Conservation (phyloP, 2,888 invertebrate species). For the Spisula solida region DNA sequence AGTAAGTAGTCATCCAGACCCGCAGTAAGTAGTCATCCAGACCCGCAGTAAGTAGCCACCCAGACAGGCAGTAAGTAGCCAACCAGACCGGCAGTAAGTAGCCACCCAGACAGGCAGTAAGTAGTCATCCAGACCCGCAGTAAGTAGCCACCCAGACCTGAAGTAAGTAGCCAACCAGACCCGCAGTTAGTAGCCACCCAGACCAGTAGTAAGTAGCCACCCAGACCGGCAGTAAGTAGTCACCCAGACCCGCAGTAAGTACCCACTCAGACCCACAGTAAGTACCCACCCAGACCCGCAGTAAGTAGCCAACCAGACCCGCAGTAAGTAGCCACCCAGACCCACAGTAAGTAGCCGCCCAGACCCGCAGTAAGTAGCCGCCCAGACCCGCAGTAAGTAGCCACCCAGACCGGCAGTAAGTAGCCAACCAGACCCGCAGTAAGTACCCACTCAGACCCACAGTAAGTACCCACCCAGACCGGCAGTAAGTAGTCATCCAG, state of each 20-base stretch:
- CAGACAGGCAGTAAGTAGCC: slow-evolving; percentile 92
- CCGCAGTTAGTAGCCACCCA: slow-evolving; percentile 94
- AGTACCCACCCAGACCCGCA: slow-evolving; percentile 93
- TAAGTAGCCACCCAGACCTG: slow-evolving; percentile 94
- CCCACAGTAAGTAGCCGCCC: slow-evolving; percentile 95
- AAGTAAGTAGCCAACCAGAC: slow-evolving; percentile 94
- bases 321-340: slow-evolving; percentile 94
- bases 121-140: slow-evolving; percentile 94
- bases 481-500: slow-evolving; percentile 94
- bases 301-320: slow-evolving; percentile 94
- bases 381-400: slow-evolving; percentile 95
- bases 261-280: no score
- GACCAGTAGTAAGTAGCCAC: slow-evolving; percentile 95
- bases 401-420: slow-evolving; percentile 94
- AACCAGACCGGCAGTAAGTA: slow-evolving; percentile 95
- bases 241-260: slow-evolving; percentile 95
- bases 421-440: slow-evolving; percentile 95
- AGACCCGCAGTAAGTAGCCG: slow-evolving; percentile 95
- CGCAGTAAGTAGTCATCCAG: slow-evolving; percentile 94
- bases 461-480: slow-evolving; percentile 93
- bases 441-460: no score
- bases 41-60: slow-evolving; percentile 96
- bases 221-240: slow-evolving; percentile 95
- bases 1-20: slow-evolving; percentile 94
- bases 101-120: slow-evolving; percentile 92